A percentile compares a stretch with the other conserved stretches of the same genome.
Conservation (phyloP, 2,797 vertebrate genomes). For the Potorous gilbertii region DNA sequence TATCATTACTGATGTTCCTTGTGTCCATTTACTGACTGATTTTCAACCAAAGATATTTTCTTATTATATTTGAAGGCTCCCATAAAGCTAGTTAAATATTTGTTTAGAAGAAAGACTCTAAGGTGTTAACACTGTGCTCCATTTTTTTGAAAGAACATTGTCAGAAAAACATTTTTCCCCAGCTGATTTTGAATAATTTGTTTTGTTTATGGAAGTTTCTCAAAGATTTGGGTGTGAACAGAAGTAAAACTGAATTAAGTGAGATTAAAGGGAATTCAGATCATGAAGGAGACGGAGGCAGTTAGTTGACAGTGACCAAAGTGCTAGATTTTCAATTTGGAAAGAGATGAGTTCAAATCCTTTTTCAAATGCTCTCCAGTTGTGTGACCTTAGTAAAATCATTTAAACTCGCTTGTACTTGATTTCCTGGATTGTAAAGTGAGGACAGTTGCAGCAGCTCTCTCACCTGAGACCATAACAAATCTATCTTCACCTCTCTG, state of each 20-base stretch:
- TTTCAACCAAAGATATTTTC: constrained; percentile 8
- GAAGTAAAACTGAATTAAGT: background rate
- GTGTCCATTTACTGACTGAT: background rate
- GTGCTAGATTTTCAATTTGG: background rate
- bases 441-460: background rate
- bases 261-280: background rate
- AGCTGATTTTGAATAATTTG: background rate
- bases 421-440: background rate
- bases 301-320: background rate
- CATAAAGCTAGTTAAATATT: background rate
- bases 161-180: background rate
- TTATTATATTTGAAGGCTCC: constrained; percentile 12
- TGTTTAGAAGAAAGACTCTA: background rate
- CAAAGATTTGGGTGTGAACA: background rate
- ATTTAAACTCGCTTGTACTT: background rate
- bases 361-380: background rate
- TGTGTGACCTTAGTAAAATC: background rate
- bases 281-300: background rate
- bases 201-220: background rate
- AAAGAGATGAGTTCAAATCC: background rate
- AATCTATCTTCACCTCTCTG: background rate
- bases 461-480: background rate
- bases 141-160: constrained; percentile 27
- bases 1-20: background rate
- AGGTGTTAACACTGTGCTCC: background rate